Evolutionary conservation across 2,113 vertebrate species (phyloP).

Genomic region (Ochotona princeps): DNA sequence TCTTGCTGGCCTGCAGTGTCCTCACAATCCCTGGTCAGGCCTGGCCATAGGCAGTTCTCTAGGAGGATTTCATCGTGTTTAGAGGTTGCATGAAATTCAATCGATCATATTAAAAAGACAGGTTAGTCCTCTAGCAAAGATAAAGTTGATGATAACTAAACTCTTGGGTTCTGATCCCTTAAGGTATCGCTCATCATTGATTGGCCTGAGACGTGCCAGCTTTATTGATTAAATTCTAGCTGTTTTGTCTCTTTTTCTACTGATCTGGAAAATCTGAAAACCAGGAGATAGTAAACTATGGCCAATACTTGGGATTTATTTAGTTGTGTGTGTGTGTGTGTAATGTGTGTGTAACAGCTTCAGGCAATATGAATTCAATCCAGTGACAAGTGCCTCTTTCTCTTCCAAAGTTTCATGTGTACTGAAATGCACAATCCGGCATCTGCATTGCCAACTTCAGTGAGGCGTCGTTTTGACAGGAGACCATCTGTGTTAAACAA

Average conservation of each 20-base stretch:
- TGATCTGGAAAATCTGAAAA: constrained; percentile 1
- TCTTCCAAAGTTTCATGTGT: constrained; percentile 67
- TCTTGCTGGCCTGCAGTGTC: rapidly evolving
- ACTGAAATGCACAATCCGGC: constrained; percentile 64
- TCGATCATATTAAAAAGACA: neutral
- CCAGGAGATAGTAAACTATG: neutral
- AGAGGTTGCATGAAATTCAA: neutral
- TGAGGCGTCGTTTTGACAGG: constrained; percentile 74
- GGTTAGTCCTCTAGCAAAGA: neutral
- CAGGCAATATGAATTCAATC: constrained; percentile 58
- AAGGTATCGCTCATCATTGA: neutral
- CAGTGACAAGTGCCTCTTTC: constrained; percentile 26
- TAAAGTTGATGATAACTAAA: neutral
- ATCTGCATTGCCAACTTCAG: constrained; percentile 73
- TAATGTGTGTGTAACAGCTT: constrained; percentile 65
- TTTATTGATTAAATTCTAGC: constrained; percentile 7
- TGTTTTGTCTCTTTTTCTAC: neutral
- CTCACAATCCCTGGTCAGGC: neutral
- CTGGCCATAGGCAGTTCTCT: neutral
- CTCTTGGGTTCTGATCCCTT: neutral
- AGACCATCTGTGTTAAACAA: constrained; percentile 78
- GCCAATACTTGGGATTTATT: constrained; percentile 50
- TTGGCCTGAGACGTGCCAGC: neutral
- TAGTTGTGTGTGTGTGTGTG: neutral
- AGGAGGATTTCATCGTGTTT: neutral